A percentile compares a stretch with the other conserved stretches of the same genome.
These are phyloP conservation scores for Tetramorium simillimum DNA, from an alignment of 1,140 invertebrate genomes.

Conservation along the genomic window DNA sequence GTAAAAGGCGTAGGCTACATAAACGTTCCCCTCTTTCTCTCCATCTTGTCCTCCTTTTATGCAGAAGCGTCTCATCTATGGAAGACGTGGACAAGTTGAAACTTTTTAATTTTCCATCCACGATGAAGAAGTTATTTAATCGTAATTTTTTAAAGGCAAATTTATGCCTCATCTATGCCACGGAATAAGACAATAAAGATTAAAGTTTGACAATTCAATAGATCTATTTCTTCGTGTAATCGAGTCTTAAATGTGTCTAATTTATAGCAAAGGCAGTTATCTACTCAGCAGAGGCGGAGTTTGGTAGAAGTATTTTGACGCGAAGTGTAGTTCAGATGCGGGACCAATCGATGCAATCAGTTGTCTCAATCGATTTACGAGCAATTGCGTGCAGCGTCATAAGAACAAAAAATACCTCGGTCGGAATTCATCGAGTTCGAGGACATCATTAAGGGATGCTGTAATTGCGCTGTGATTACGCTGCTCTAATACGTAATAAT, in stretches of 20 bases:
- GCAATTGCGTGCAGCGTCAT: not conserved
- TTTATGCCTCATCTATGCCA: not conserved
- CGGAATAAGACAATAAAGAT: not conserved
- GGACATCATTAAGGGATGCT: not conserved
- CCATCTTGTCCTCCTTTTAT: slow-evolving; percentile 19
- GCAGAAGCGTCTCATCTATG: slow-evolving; percentile 1
- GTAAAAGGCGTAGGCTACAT: slow-evolving; percentile 80
- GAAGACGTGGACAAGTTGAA: not conserved
- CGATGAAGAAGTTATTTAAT: not conserved
- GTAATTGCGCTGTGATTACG: not conserved
- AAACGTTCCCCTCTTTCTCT: slow-evolving; percentile 71
- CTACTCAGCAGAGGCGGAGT: not conserved
- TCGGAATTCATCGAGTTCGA: not conserved
- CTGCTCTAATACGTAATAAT: not conserved
- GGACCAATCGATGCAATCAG: not conserved
- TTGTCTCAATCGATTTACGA: not conserved
- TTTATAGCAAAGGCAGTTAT: not conserved
- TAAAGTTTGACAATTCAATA: not conserved
- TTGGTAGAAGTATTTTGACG: not conserved
- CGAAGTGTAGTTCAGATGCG: not conserved
- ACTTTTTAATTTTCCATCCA: not conserved
- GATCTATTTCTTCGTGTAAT: not conserved
- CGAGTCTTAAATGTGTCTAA: not conserved
- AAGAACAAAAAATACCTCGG: not conserved
- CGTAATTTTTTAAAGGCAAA: not conserved